phyloP scores from a whole-genome alignment of 2,113 vertebrate species.

The Percopsis transmontana region DNA sequence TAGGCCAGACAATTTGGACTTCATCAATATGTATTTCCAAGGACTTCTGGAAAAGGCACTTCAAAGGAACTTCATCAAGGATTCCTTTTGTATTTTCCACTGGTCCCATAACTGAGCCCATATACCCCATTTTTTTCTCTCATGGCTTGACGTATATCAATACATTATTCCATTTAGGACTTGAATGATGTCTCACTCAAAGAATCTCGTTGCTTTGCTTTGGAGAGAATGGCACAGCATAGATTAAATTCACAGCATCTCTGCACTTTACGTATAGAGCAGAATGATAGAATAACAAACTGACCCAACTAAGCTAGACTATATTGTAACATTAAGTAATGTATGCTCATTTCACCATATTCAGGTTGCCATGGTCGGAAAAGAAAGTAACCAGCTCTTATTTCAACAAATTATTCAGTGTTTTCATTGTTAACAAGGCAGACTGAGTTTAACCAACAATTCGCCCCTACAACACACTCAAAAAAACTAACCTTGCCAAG shows the following conservation, averaged over 20 bases:
- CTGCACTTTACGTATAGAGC: too few species aligned
- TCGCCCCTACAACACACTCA: slow-evolving; percentile 2
- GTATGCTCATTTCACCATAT: too few species aligned
- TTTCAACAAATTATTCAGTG: slow-evolving; percentile 26
- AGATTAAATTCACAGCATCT: too few species aligned
- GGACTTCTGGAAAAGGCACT: slow-evolving; percentile 96
- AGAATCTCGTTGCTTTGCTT: too few species aligned
- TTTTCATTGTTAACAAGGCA: slow-evolving; percentile 3
- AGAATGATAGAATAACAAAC: too few species aligned
- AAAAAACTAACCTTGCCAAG: too few species aligned
- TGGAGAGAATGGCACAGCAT: too few species aligned
- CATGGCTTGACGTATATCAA: slow-evolving; percentile 88
- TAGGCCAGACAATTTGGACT: slow-evolving; percentile 96
- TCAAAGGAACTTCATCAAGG: slow-evolving; percentile 96
- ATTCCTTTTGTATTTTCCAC: slow-evolving; percentile 95
- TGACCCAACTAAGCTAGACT: too few species aligned
- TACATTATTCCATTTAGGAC: slow-evolving; percentile 88
- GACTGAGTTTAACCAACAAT: slow-evolving; percentile 3
- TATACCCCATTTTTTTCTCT: slow-evolving; percentile 58
- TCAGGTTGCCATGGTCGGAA: background rate
- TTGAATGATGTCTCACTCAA: slow-evolving; percentile 89
- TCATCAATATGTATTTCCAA: slow-evolving; percentile 98
- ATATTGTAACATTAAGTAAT: too few species aligned
- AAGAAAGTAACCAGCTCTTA: slow-evolving; percentile 1
- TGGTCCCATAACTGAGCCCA: slow-evolving; percentile 75